Conservation (phyloP, 1,140 invertebrate genomes). For the Drosophila tani region DNA sequence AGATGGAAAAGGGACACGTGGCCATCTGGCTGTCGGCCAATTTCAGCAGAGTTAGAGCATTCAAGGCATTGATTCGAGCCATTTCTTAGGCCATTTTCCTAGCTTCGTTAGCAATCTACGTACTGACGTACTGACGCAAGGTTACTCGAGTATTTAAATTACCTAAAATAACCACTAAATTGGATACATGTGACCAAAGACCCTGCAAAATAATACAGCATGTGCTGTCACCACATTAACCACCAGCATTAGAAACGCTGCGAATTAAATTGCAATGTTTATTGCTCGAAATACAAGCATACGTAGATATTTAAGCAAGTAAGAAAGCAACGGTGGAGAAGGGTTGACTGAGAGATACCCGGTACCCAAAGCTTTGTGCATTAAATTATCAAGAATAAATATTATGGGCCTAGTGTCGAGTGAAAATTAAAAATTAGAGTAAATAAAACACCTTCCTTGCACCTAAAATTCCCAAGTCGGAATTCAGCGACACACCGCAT, state of each 20-base stretch:
- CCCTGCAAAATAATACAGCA: constrained; percentile 1
- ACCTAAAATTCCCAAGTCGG: too few species aligned
- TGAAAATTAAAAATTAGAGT: too few species aligned
- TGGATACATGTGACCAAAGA: constrained; percentile 1
- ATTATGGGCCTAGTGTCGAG: too few species aligned
- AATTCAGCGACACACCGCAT: too few species aligned
- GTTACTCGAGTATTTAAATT: constrained; percentile 16
- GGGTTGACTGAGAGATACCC: background rate
- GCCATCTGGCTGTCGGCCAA: constrained; percentile 39
- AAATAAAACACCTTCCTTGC: too few species aligned
- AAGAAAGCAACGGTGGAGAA: background rate
- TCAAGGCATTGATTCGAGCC: background rate
- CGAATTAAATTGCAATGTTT: constrained; percentile 3
- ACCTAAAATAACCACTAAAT: constrained; percentile 19
- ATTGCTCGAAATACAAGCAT: background rate
- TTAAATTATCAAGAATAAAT: background rate
- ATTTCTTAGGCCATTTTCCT: background rate
- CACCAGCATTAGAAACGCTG: constrained; percentile 6
- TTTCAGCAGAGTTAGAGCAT: constrained; percentile 17
- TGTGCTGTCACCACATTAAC: constrained; percentile 8
- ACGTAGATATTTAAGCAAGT: too few species aligned
- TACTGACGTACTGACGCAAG: background rate
- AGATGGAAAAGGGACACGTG: constrained; percentile 40
- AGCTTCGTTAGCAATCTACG: background rate
- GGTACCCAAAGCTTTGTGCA: background rate